phyloP scores from a whole-genome alignment of 2,888 invertebrate genomes.

The Luperina testacea region DNA sequence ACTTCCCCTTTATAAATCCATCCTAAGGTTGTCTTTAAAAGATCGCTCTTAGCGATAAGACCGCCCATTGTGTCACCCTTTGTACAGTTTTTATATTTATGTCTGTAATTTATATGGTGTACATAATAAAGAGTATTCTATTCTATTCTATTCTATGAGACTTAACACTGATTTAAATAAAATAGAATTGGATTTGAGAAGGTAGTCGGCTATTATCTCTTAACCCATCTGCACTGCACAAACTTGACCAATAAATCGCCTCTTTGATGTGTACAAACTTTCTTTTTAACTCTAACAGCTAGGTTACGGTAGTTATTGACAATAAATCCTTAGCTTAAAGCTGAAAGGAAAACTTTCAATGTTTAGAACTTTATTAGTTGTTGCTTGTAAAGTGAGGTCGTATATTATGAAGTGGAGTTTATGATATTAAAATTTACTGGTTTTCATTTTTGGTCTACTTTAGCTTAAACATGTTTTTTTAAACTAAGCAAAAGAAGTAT shows the following conservation, averaged over 20 bases:
- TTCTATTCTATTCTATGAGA: no score
- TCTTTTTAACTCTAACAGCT: slow-evolving; percentile 25
- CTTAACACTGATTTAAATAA: background rate
- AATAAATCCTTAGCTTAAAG: slow-evolving; percentile 34
- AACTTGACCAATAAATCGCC: slow-evolving; percentile 30
- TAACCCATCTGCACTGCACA: background rate
- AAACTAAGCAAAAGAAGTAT: background rate
- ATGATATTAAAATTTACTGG: background rate
- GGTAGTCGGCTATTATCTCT: background rate
- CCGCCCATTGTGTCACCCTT: no score
- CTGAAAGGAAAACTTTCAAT: slow-evolving; percentile 30
- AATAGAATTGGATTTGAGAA: background rate
- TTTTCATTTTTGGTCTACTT: background rate
- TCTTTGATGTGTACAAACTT: slow-evolving; percentile 31
- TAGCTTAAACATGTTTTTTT: background rate
- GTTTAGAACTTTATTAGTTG: slow-evolving; percentile 30
- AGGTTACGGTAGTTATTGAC: slow-evolving; percentile 23
- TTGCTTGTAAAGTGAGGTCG: slow-evolving; percentile 4
- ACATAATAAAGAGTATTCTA: no score
- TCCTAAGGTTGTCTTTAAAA: no score
- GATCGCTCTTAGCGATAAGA: no score
- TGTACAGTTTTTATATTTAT: no score
- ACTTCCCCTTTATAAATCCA: no score
- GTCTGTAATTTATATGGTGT: no score
- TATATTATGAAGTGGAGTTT: background rate